These are phyloP conservation scores for Spilosoma lubricipeda DNA, from an alignment of 2,888 invertebrate genomes.

Conservation along the genomic window DNA sequence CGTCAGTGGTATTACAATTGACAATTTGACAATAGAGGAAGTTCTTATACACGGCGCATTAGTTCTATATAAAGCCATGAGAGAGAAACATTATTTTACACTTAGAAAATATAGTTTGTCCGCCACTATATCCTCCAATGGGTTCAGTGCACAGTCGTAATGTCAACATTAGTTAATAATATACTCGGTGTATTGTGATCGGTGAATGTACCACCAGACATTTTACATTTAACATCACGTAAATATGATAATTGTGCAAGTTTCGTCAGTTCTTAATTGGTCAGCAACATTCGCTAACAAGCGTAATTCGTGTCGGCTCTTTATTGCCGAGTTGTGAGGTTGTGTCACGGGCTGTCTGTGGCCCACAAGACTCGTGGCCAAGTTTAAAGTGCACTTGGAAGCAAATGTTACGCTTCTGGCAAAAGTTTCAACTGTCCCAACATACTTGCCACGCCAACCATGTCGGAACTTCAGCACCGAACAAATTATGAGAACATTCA, in stretches of 20 bases:
- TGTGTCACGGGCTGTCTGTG: slow-evolving; percentile 38
- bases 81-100: not conserved
- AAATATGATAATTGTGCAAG: not conserved
- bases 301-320: not conserved
- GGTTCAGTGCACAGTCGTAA: not conserved
- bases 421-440: slow-evolving; percentile 44
- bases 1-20: too few relatives aligned
- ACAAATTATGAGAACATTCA: slow-evolving; percentile 46
- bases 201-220: too few relatives aligned
- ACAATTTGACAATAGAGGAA: not conserved
- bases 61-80: too few relatives aligned
- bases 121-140: not conserved
- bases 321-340: slow-evolving; percentile 28
- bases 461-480: slow-evolving; percentile 26
- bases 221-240: not conserved
- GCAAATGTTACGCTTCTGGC: slow-evolving; percentile 57
- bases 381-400: slow-evolving; percentile 65
- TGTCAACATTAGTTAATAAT: not conserved
- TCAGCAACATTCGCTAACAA: not conserved
- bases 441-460: slow-evolving; percentile 38
- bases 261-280: not conserved
- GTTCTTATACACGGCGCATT: not conserved
- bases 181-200: too few relatives aligned
- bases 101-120: not conserved
- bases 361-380: slow-evolving; percentile 52